Evolutionary conservation across 2,113 vertebrate genomes (phyloP), one percentile per base, ranked within the genome.

Genomic region (Pitta sordida): DNA sequence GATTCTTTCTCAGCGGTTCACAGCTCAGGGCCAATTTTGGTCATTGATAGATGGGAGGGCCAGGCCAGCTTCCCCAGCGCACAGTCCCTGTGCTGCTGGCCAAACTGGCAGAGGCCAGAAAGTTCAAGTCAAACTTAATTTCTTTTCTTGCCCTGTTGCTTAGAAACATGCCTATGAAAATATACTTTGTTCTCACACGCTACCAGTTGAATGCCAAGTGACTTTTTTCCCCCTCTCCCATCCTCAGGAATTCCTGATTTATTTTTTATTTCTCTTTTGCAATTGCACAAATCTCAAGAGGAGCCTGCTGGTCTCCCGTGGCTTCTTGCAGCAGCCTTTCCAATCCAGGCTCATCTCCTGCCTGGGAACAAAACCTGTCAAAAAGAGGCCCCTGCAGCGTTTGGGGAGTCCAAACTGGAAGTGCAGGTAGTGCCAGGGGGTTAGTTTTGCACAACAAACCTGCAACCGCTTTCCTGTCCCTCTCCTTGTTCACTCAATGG

Each of bases 131-230:
- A 96, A 97, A 97, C 93, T 97, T 94, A 8, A 95, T 97, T 96
- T 96, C 93, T 94, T 88, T 96, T 87, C 86, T 96, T 96, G 93
- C 83, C 53, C 46, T 1, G 97, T 98, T 97, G 97, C 97, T 70
- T 95, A 97, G 98, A 93, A 97, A 98, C 98, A 82, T 1, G 82
- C 86, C 94, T 91, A 91, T 96, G 95, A 97, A 97, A 98, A 97
- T 97, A 97, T 95, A 97, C 91, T 97, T 94, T 81, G 92, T 94
- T 96, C 95, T 96, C 89, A 95, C 90, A 91, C 43, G 15, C 90
- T 91, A 93, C 94, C 91, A 94, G 89, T 79, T 5, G 13, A 86
- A 82, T 90, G 94, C 96, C 93, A 91, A 96, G 87, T 86, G 95
- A 68, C 65, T 62, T 83, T 83, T 73, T 97, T 96, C 44, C 52